phyloP scores from a whole-genome alignment of 2,113 vertebrate species.

The Dipodomys merriami region DNA sequence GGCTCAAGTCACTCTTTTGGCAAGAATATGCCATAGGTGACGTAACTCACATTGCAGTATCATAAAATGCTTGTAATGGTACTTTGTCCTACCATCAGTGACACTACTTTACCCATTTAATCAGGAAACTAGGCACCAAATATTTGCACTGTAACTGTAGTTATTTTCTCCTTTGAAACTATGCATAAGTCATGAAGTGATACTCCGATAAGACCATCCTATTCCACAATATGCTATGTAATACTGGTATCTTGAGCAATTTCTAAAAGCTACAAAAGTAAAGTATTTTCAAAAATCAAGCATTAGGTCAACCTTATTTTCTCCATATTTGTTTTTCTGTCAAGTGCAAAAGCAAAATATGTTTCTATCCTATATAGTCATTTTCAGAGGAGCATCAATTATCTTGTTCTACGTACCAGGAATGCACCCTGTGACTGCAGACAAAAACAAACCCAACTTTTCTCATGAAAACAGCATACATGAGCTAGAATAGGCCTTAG shows the following conservation, averaged over 20 bases:
- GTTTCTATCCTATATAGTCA: not conserved
- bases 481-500: not conserved
- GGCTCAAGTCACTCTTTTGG: not conserved
- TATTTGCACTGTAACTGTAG: not conserved
- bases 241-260: not conserved
- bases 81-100: not conserved
- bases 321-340: conserved; percentile 12
- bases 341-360: not conserved
- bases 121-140: not conserved
- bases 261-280: conserved; percentile 44
- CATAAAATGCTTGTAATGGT: not conserved
- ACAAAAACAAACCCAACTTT: conserved; percentile 54
- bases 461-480: not conserved
- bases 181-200: not conserved
- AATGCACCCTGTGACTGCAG: not conserved
- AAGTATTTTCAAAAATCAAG: not conserved
- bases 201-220: not conserved
- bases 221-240: not conserved
- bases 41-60: too few species aligned
- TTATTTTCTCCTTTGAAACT: conserved; percentile 10
- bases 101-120: not conserved
- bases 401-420: not conserved
- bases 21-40: not conserved
- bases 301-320: conserved; percentile 7
- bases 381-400: not conserved